These are phyloP conservation scores for Drosophila sp. DNA, from an alignment of 1,140 invertebrate genomes.

Conservation along the genomic window DNA sequence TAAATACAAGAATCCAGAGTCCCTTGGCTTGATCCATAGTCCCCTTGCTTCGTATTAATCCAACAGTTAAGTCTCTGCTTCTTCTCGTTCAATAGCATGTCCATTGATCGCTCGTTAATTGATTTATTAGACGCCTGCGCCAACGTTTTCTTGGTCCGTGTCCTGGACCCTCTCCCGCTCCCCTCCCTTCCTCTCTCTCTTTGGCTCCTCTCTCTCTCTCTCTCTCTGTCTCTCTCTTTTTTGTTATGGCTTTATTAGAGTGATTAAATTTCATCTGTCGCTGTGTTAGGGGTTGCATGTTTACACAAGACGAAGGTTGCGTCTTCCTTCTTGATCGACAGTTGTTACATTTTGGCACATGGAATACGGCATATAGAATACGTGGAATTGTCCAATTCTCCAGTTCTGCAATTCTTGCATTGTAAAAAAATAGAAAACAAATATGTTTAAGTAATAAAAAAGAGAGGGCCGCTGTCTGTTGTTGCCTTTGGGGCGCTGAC, in stretches of 20 bases:
- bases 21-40: not conserved
- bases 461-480: not conserved
- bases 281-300: constrained; percentile 44
- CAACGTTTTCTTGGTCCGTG: constrained; percentile 33
- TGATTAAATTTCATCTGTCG: constrained; percentile 75
- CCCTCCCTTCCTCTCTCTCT: not conserved
- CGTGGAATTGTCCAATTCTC: constrained; percentile 40
- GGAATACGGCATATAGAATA: constrained; percentile 58
- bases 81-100: constrained; percentile 18
- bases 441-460: constrained; percentile 26
- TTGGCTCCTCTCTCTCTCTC: no score
- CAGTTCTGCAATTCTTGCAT: constrained; percentile 9
- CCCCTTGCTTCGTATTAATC: constrained; percentile 49
- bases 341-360: constrained; percentile 59
- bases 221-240: not conserved
- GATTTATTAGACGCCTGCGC: constrained; percentile 80
- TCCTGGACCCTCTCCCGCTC: not conserved
- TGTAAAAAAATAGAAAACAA: constrained; percentile 29
- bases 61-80: constrained; percentile 30
- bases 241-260: constrained; percentile 70
- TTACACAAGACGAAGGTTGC: constrained; percentile 22
- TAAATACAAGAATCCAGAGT: constrained; percentile 54
- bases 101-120: constrained; percentile 64
- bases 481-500: constrained; percentile 26
- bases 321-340: constrained; percentile 20